A percentile compares a stretch with the other conserved stretches of the same genome.
Conservation (phyloP, 2,888 invertebrate species). For the Drosophila barbarae region DNA sequence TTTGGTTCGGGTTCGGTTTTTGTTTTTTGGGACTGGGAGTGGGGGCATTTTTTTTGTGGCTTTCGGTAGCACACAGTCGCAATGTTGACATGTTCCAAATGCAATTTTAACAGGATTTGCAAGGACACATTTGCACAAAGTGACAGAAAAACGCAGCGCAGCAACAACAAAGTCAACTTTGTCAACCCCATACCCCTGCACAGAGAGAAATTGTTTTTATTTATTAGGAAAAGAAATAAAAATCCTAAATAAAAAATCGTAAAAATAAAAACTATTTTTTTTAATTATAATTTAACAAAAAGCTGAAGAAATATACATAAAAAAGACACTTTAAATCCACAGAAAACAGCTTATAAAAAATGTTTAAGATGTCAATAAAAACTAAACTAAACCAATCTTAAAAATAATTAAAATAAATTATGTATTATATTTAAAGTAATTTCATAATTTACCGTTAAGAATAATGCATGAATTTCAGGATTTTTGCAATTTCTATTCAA, state of each 20-base stretch:
- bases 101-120: conserved; percentile 75
- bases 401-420: too few species aligned
- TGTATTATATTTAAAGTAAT: background rate
- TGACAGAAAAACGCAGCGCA: conserved; percentile 71
- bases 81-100: conserved; percentile 74
- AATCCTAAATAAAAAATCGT: background rate
- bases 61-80: conserved; percentile 53
- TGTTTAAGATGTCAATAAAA: too few species aligned
- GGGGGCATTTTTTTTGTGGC: conserved; percentile 43
- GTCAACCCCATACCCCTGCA: conserved; percentile 54
- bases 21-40: conserved; percentile 8
- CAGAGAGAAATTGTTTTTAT: conserved; percentile 3
- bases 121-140: conserved; percentile 73
- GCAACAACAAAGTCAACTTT: conserved; percentile 48
- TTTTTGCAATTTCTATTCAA: too few species aligned
- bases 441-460: background rate
- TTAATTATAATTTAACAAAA: too few species aligned
- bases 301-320: too few species aligned
- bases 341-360: too few species aligned
- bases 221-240: background rate
- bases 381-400: background rate
- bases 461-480: background rate
- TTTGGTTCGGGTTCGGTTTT: conserved; percentile 23
- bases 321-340: too few species aligned
- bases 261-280: too few species aligned